Conservation (phyloP, 2,888 invertebrate species). For the Alviniconcha strummeri region DNA sequence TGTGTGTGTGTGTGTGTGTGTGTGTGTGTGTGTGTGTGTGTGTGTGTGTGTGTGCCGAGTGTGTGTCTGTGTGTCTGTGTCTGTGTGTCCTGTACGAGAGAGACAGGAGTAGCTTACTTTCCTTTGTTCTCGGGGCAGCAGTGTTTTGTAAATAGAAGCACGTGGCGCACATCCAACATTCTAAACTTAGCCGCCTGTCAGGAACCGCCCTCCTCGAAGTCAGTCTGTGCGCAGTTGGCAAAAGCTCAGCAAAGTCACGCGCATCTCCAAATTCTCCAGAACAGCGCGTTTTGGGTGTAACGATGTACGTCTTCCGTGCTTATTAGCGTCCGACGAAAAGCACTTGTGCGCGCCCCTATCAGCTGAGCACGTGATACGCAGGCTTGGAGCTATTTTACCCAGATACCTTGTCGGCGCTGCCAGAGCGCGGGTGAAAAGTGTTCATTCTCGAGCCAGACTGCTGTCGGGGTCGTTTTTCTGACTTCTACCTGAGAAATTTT, state of each 20-base stretch:
- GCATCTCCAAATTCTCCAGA: not conserved
- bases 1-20: too few relatives aligned
- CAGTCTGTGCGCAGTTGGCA: constrained; percentile 34
- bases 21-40: too few relatives aligned
- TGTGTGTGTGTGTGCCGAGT: not conserved
- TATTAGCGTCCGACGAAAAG: too few relatives aligned
- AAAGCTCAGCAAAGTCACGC: constrained; percentile 23
- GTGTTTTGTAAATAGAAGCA: constrained; percentile 45
- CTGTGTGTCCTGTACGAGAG: too few relatives aligned
- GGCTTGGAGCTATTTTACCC: not conserved
- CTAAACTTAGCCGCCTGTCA: constrained; percentile 27
- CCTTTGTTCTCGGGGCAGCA: constrained; percentile 11
- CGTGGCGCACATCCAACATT: constrained; percentile 39
- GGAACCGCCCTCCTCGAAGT: not conserved
- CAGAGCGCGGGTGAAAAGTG: too few relatives aligned
- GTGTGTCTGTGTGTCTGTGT: not conserved
- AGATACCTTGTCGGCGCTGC: not conserved
- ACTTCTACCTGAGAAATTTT: too few relatives aligned
- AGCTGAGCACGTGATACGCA: not conserved
- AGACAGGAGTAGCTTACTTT: not conserved
- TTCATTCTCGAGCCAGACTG: too few relatives aligned
- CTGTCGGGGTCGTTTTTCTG: too few relatives aligned
- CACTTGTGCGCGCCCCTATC: too few relatives aligned
- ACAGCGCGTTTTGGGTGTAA: not conserved
- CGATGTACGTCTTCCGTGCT: too few relatives aligned